Percentiles rank a stretch among this genome's conserved stretches.
phyloP scores from a whole-genome alignment of 2,888 invertebrate species.

The Prosopocoilus inquinatus region DNA sequence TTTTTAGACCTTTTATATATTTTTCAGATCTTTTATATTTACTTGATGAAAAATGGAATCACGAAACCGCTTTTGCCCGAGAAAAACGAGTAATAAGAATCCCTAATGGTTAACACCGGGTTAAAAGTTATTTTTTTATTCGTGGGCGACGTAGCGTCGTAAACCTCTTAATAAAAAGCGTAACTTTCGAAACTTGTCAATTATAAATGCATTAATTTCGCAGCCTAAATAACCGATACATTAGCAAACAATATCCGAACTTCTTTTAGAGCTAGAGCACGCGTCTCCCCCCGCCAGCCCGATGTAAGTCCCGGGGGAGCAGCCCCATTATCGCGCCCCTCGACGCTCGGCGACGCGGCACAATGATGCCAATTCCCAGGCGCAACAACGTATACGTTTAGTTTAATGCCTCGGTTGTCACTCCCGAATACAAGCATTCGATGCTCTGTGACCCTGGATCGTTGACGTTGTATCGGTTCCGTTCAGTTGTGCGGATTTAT shows the following conservation, averaged over 20 bases:
- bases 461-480: conserved; percentile 31
- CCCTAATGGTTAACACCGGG: too few relatives aligned
- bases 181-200: conserved; percentile 9
- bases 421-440: conserved; percentile 36
- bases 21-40: too few relatives aligned
- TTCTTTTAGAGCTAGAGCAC: conserved; percentile 36
- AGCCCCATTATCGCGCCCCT: conserved; percentile 51
- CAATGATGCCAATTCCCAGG: conserved; percentile 49
- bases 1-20: too few relatives aligned
- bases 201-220: conserved; percentile 15
- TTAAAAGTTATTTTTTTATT: too few relatives aligned
- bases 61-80: too few relatives aligned
- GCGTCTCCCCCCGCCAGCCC: conserved; percentile 43
- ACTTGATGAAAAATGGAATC: too few relatives aligned
- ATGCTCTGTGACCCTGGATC: conserved; percentile 27
- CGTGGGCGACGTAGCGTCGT: too few relatives aligned
- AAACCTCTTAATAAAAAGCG: background rate
- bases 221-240: conserved; percentile 10
- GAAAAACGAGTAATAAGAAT: too few relatives aligned
- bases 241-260: conserved; percentile 11
- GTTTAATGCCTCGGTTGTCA: conserved; percentile 50
- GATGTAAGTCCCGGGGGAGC: conserved; percentile 47
- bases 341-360: conserved; percentile 42
- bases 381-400: conserved; percentile 49
- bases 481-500: conserved; percentile 10